Percentiles rank a stretch among this genome's conserved stretches.
Evolutionary conservation across 2,888 invertebrate genomes (phyloP).

Genomic region (Mimumesa dahlbomi): DNA sequence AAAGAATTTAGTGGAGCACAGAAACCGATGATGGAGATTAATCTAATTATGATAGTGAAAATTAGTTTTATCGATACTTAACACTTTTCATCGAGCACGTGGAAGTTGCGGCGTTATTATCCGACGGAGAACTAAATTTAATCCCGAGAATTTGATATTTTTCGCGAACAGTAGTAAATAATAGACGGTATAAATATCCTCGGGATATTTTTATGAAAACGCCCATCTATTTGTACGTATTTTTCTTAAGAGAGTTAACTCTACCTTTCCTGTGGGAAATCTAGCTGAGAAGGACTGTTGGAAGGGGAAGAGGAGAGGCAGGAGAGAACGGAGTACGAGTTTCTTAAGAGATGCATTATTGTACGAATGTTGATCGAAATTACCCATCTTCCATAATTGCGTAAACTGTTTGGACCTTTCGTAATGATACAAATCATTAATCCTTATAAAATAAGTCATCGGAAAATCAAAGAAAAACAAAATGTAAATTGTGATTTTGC

Average conservation of each 20-base stretch:
- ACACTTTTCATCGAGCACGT: not conserved
- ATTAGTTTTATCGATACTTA: not conserved
- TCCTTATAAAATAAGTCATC: too few species aligned
- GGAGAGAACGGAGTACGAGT: not conserved
- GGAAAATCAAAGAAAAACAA: too few species aligned
- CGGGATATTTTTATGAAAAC: slow-evolving; percentile 8
- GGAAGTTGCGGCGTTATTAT: not conserved
- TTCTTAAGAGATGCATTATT: not conserved
- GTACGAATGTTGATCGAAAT: not conserved
- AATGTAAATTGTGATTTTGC: too few species aligned
- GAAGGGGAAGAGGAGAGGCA: slow-evolving; percentile 1
- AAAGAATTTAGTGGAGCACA: too few species aligned
- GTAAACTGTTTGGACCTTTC: too few species aligned
- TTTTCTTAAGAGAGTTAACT: slow-evolving; percentile 27
- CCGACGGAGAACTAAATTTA: not conserved
- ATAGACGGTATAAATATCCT: not conserved
- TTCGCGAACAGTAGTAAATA: slow-evolving; percentile 1
- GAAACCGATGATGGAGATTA: too few species aligned
- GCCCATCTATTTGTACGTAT: slow-evolving; percentile 7
- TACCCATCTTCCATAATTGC: not conserved
- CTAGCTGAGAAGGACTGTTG: slow-evolving; percentile 10
- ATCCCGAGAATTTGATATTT: not conserved
- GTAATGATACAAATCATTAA: too few species aligned
- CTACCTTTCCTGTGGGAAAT: slow-evolving; percentile 35
- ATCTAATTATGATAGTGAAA: not conserved